Evolutionary conservation across 2,797 vertebrate genomes (phyloP).

Genomic region (Eulemur rubriventer): DNA sequence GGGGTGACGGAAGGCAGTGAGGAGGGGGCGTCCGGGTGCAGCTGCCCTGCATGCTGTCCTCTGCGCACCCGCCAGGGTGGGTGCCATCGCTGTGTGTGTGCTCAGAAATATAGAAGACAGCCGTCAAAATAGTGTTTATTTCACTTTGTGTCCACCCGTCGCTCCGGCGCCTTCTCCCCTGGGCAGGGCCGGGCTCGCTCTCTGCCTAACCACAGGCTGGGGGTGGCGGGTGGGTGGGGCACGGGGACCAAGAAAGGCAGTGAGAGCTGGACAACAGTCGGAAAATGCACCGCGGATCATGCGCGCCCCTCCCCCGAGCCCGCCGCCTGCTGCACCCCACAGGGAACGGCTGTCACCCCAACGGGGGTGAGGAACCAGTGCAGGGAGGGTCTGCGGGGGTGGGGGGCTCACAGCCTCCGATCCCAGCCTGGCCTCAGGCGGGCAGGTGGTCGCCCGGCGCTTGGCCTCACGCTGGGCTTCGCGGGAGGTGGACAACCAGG

Average conservation of each 20-base stretch:
- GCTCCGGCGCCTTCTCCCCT: neutral
- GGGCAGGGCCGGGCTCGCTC: neutral
- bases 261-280: constrained; percentile 74
- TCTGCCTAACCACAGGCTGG: constrained; percentile 49
- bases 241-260: constrained; percentile 78
- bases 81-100: constrained; percentile 62
- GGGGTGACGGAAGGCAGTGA: fast-evolving
- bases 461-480: neutral
- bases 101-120: constrained; percentile 77
- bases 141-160: neutral
- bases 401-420: neutral
- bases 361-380: constrained; percentile 63
- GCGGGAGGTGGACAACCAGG: neutral
- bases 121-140: constrained; percentile 79
- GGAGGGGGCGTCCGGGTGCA: neutral
- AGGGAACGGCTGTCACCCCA: neutral
- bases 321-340: neutral
- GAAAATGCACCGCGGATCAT: constrained; percentile 51
- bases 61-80: constrained; percentile 25
- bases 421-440: neutral
- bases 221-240: neutral
- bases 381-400: neutral
- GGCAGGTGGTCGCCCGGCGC: neutral
- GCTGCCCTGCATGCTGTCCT: constrained; percentile 53
- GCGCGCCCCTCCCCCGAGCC: neutral